Evolutionary conservation across 2,888 invertebrate genomes (phyloP), one percentile per base, ranked within the genome.

Genomic region (Aromia moschata): DNA sequence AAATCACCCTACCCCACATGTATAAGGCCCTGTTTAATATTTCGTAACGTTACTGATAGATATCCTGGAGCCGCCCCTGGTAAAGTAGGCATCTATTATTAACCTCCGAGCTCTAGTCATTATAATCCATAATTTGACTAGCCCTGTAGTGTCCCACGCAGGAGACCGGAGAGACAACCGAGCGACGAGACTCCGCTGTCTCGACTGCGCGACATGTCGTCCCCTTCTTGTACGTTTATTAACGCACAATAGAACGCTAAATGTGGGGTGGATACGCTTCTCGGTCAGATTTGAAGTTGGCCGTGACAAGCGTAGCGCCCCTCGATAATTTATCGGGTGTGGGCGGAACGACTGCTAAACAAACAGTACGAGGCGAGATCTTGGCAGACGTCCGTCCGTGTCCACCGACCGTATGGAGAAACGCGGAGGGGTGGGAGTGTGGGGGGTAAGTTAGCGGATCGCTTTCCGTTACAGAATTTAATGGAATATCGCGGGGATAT

Each of bases 271-370:
- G 52, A 40, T 64, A 62, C 65, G 63, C 59, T 56, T 61, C 58
- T 62, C 62, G 64, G 64, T 67, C 64, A 69, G 64, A 61, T 67
- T 69, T 69, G 64, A 49, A 58, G 58, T 65, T 65, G 65, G 46
- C 47, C 53, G 37, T 65, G 65, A 65, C 65, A 62, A 57, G 47
- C 62, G 51, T 38, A 56, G 44, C 64, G 55, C 59, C 61, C 60
- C 58, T n/a, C 37, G 54, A 55, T 64, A 62, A 64, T 64, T 64
- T 62, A 64, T 64, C 51, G 55, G 56, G 44, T 55, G 52, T 59
- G 31, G 62, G 64, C 56, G 64, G 57, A 57, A n/a, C 30, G 31
- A 31, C 41, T 49, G 49, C 52, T 56, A 40, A 40, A 53, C 30
- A 51, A 52, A 46, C 44, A 53, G 33, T 44, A 53, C 43, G n/a